These are phyloP conservation scores for Melolontha melolontha DNA, from an alignment of 2,888 invertebrate genomes.

Conservation along the genomic window DNA sequence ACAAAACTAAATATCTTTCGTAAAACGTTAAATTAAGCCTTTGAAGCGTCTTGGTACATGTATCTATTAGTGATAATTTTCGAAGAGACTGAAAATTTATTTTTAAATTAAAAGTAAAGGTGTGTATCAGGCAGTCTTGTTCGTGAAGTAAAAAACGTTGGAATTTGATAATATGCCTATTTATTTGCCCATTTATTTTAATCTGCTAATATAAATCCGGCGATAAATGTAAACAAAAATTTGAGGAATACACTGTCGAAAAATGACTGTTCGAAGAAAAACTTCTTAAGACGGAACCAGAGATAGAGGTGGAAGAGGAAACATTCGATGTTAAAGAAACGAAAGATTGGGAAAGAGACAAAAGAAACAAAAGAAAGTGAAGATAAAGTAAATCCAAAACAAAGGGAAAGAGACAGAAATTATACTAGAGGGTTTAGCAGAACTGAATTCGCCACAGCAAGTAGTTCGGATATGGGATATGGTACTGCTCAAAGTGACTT, in stretches of 20 bases:
- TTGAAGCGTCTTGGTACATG: too few species aligned
- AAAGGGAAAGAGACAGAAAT: conserved; percentile 44
- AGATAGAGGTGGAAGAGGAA: conserved; percentile 47
- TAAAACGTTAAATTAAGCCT: too few species aligned
- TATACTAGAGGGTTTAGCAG: conserved; percentile 48
- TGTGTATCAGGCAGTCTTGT: too few species aligned
- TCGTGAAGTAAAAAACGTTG: too few species aligned
- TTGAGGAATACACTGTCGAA: conserved; percentile 79
- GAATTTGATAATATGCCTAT: too few species aligned
- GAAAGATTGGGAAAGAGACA: conserved; percentile 49
- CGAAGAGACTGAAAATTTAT: too few species aligned
- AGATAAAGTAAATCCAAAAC: conserved; percentile 39
- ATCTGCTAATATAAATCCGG: too few species aligned
- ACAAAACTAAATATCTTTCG: too few species aligned
- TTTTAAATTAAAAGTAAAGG: too few species aligned
- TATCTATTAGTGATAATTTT: too few species aligned
- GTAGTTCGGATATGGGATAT: conserved; percentile 67
- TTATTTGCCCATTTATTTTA: too few species aligned
- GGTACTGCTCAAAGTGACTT: conserved; percentile 69
- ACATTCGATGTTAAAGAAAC: conserved; percentile 46
- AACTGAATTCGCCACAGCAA: conserved; percentile 59
- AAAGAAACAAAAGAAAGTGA: conserved; percentile 52
- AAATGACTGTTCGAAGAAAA: conserved; percentile 66
- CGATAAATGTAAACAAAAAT: conserved; percentile 82
- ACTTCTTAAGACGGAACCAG: conserved; percentile 52